Conservation (phyloP, 2,888 invertebrate species). For the Vesta saturnalis region DNA sequence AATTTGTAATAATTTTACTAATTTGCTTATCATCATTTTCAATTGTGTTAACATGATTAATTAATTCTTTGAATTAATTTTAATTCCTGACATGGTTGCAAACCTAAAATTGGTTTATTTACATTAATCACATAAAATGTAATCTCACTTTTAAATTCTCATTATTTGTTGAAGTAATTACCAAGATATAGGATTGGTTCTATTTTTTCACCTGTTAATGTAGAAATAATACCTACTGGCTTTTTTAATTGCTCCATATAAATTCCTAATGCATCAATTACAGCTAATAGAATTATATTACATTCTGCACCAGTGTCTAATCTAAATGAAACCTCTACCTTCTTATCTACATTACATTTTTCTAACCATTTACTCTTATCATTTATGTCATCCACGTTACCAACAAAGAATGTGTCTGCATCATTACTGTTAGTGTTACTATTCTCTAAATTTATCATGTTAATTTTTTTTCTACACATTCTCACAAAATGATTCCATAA, state of each 20-base stretch:
- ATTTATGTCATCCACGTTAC: too few species aligned
- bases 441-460: too few species aligned
- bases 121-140: neutral
- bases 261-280: neutral
- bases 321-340: too few species aligned
- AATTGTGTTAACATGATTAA: slow-evolving; percentile 16
- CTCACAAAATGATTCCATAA: neutral
- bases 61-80: too few species aligned
- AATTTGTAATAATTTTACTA: slow-evolving; percentile 13
- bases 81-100: too few species aligned
- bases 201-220: slow-evolving; percentile 4
- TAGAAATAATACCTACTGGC: neutral
- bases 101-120: slow-evolving; percentile 5
- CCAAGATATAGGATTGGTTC: neutral
- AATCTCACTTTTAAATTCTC: neutral
- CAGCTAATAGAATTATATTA: too few species aligned
- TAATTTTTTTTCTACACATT: slow-evolving; percentile 8
- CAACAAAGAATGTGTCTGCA: too few species aligned
- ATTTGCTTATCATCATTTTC: neutral
- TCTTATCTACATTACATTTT: neutral
- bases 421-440: too few species aligned
- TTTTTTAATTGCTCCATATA: neutral
- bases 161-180: neutral
- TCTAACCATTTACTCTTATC: neutral
- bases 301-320: too few species aligned